phyloP scores from a whole-genome alignment of 2,888 invertebrate genomes.

The Drosophila ustulata region DNA sequence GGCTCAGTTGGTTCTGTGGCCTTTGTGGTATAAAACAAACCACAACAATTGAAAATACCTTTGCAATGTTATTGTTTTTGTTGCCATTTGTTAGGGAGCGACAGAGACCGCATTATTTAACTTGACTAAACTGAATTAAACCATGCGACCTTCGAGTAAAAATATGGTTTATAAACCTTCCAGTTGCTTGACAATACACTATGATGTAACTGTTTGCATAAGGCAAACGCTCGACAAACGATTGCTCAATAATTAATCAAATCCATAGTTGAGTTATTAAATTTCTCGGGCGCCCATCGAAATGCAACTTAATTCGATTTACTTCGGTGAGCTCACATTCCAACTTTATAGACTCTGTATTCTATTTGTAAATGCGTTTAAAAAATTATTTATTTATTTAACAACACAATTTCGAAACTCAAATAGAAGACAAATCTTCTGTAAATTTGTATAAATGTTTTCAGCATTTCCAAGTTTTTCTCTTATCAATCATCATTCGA shows the following conservation, averaged over 20 bases:
- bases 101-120: slow-evolving; percentile 14
- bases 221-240: slow-evolving; percentile 5
- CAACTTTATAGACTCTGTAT: too few relatives aligned
- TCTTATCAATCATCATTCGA: too few relatives aligned
- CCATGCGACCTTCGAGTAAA: slow-evolving; percentile 36
- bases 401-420: too few relatives aligned
- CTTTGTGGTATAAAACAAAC: slow-evolving; percentile 21
- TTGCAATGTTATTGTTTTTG: slow-evolving; percentile 28
- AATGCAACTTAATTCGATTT: not conserved
- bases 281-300: not conserved
- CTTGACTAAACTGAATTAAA: slow-evolving; percentile 10
- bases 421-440: too few relatives aligned
- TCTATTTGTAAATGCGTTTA: too few relatives aligned
- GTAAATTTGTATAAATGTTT: too few relatives aligned
- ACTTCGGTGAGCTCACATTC: not conserved
- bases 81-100: not conserved
- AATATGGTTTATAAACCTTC: slow-evolving; percentile 27
- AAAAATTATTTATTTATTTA: too few relatives aligned
- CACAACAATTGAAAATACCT: slow-evolving; percentile 47
- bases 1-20: slow-evolving; percentile 4
- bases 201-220: slow-evolving; percentile 65
- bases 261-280: not conserved
- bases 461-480: too few relatives aligned
- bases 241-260: slow-evolving; percentile 5
- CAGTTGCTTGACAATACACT: slow-evolving; percentile 57